Evolutionary conservation across 2,797 vertebrate genomes (phyloP).

Genomic region (Anguilla megastoma): DNA sequence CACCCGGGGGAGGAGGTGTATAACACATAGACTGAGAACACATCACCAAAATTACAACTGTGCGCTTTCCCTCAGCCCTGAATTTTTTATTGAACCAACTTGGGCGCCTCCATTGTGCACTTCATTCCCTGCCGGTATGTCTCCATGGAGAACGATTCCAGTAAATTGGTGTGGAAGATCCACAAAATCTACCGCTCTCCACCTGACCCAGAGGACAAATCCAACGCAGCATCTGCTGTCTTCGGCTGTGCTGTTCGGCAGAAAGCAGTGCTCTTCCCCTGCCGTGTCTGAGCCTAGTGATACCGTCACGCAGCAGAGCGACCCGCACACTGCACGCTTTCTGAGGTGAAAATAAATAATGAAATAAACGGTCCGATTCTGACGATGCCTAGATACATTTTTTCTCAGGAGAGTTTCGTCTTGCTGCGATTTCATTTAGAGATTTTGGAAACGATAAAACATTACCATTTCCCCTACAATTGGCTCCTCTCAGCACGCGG

Average conservation of each 20-base stretch:
- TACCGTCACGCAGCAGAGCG: neutral
- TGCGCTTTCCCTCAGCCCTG: neutral
- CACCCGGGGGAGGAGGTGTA: too few relatives aligned
- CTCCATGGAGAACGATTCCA: neutral
- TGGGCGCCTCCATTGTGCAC: neutral
- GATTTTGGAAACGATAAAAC: neutral
- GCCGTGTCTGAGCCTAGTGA: neutral
- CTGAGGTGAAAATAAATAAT: neutral
- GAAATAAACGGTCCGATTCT: neutral
- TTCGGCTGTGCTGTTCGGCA: neutral
- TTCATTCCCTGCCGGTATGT: neutral
- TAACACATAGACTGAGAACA: too few relatives aligned
- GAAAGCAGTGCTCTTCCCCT: neutral
- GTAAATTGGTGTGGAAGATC: neutral
- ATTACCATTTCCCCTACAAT: neutral
- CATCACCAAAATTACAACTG: neutral
- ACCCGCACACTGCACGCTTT: neutral
- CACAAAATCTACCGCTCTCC: neutral
- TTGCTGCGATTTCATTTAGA: neutral
- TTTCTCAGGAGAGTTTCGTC: neutral
- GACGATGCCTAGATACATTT: neutral
- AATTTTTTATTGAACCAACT: neutral
- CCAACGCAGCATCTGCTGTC: neutral
- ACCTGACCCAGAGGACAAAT: neutral
- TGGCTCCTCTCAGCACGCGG: neutral